A percentile compares a stretch with the other conserved stretches of the same genome.
Conservation (phyloP, 2,113 vertebrate species). For the Phalacrocorax pelagicus region DNA sequence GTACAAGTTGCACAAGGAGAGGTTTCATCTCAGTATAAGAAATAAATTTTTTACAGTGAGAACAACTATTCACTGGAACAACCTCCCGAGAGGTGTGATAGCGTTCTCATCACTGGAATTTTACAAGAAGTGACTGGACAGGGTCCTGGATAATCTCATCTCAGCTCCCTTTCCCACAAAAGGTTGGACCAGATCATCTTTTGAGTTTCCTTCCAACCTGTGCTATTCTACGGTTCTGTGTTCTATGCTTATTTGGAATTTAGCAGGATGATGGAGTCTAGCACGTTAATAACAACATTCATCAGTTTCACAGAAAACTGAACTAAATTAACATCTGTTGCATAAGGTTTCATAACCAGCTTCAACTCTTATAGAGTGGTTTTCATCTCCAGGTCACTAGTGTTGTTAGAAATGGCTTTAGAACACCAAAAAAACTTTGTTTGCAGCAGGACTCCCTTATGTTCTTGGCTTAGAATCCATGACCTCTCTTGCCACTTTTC, state of each 20-base stretch:
- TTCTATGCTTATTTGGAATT: not conserved
- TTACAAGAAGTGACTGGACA: not conserved
- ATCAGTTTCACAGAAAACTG: not conserved
- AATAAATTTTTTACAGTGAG: not conserved
- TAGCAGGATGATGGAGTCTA: not conserved
- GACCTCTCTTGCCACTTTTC: not conserved
- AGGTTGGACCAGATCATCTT: not conserved
- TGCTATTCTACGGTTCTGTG: not conserved
- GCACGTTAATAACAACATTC: not conserved
- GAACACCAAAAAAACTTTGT: not conserved
- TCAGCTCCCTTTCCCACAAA: not conserved
- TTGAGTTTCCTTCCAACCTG: not conserved
- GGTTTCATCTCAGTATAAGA: not conserved
- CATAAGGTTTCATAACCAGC: not conserved
- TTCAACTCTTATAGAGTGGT: not conserved
- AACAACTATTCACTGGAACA: not conserved
- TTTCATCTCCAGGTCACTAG: not conserved
- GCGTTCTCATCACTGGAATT: not conserved
- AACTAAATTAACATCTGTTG: not conserved
- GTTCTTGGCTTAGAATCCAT: not conserved
- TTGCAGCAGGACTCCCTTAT: not conserved
- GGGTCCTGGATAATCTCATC: not conserved
- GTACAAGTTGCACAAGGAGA: not conserved
- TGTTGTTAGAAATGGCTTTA: not conserved
- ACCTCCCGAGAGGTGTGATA: not conserved